phyloP scores from a whole-genome alignment of 2,797 vertebrate species.

The Cetoscarus ocellatus region DNA sequence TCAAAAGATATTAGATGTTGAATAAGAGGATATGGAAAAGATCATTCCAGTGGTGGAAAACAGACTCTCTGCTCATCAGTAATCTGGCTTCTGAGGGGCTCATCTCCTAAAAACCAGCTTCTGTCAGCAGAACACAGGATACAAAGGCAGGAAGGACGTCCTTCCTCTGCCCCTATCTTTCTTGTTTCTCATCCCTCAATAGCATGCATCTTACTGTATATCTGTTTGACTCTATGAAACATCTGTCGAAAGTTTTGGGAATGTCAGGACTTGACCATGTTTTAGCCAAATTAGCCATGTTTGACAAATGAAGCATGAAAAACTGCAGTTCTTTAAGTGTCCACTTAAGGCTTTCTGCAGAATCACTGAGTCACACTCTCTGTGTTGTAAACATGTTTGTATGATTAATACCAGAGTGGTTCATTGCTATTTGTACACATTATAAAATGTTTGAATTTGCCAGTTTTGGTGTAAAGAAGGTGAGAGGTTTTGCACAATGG shows the following conservation, averaged over 20 bases:
- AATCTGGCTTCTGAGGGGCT: conserved; percentile 56
- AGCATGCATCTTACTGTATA: conserved; percentile 6
- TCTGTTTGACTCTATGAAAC: background rate
- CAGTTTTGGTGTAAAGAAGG: no score
- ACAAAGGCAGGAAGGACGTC: conserved; percentile 81
- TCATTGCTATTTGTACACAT: no score
- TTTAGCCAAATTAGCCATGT: no score
- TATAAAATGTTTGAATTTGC: no score
- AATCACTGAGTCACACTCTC: no score
- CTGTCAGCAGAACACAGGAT: conserved; percentile 82
- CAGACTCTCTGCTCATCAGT: conserved; percentile 38
- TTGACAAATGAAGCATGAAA: no score
- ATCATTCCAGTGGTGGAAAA: conserved; percentile 38
- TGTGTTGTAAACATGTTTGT: no score
- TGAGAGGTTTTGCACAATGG: no score
- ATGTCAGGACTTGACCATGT: background rate
- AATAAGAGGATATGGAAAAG: conserved; percentile 14
- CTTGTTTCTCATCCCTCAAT: conserved; percentile 26
- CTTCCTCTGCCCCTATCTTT: conserved; percentile 69
- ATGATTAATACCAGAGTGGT: no score
- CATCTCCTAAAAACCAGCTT: conserved; percentile 61
- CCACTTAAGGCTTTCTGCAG: no score
- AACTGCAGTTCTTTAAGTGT: no score
- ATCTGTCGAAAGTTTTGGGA: background rate
- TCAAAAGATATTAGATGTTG: background rate